A percentile compares a stretch with the other conserved stretches of the same genome.
These are phyloP conservation scores for Ovis aries DNA, from an alignment of 2,113 vertebrate species.

Conservation along the genomic window DNA sequence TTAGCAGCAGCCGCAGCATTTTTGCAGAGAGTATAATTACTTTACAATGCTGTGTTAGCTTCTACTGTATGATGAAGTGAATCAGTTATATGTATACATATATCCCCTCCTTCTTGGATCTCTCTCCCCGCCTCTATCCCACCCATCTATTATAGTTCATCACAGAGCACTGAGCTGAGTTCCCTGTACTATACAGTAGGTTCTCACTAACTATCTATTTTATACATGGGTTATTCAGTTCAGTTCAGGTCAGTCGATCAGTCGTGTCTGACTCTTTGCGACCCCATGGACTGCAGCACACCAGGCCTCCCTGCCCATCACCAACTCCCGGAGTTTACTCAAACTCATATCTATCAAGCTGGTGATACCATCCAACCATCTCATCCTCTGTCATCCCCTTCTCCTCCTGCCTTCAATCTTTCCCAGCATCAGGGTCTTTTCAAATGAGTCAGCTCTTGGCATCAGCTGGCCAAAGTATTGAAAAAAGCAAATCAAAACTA, in stretches of 20 bases:
- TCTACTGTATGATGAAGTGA: background rate
- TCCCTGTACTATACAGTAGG: background rate
- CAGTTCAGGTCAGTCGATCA: background rate
- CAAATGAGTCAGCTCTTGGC: background rate
- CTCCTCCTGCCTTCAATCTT: background rate
- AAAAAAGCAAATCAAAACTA: background rate
- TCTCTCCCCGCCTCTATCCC: background rate
- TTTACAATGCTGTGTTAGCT: background rate
- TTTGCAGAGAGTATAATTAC: background rate
- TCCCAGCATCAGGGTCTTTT: background rate
- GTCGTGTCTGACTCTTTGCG: background rate
- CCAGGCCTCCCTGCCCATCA: background rate
- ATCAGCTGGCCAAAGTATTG: background rate
- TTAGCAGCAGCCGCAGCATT: background rate
- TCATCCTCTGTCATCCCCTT: background rate
- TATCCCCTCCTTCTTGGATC: background rate
- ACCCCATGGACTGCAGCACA: background rate
- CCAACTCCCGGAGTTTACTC: background rate
- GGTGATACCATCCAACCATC: background rate
- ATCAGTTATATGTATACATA: background rate
- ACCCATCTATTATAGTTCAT: background rate
- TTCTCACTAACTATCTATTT: background rate
- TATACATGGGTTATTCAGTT: background rate
- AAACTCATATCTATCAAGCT: background rate
- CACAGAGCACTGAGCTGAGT: background rate